Percentiles rank a stretch among this genome's conserved stretches.
These are phyloP conservation scores for Cyclargus thomasi DNA, from an alignment of 1,140 invertebrate genomes.

Conservation along the genomic window DNA sequence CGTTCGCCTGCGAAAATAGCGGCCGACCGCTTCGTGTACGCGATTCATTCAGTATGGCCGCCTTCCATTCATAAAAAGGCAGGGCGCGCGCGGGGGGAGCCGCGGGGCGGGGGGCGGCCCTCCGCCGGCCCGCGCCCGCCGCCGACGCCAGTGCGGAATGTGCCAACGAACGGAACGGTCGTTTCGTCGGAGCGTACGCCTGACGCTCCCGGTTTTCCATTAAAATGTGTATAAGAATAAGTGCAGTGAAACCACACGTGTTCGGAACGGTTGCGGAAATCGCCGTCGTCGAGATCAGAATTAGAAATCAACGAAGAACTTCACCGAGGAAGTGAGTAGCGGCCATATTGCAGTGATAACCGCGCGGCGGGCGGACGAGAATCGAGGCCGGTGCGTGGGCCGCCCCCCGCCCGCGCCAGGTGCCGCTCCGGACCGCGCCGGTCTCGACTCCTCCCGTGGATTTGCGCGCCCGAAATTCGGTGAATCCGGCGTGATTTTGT, in stretches of 20 bases:
- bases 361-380: constrained; percentile 73
- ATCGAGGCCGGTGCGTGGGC: constrained; percentile 74
- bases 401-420: constrained; percentile 72
- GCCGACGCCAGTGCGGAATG: constrained; percentile 73
- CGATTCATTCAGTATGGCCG: constrained; percentile 83
- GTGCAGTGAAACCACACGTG: constrained; percentile 76
- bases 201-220: constrained; percentile 72
- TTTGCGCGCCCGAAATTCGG: constrained; percentile 68
- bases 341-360: constrained; percentile 75
- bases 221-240: constrained; percentile 76
- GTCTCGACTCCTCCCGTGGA: constrained; percentile 70
- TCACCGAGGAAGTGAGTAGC: constrained; percentile 75
- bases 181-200: constrained; percentile 76
- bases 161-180: constrained; percentile 79
- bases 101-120: constrained; percentile 58
- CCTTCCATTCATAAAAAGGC: constrained; percentile 86
- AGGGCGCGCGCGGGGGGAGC: constrained; percentile 60
- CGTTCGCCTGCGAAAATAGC: constrained; percentile 70
- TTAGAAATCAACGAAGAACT: constrained; percentile 74
- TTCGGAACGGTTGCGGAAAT: constrained; percentile 71
- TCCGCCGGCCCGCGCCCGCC: constrained; percentile 72
- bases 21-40: constrained; percentile 73
- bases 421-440: constrained; percentile 69
- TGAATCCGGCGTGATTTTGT: constrained; percentile 63
- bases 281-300: constrained; percentile 70